phyloP scores from a whole-genome alignment of 2,113 vertebrate species.

The Dermatemys mawii region DNA sequence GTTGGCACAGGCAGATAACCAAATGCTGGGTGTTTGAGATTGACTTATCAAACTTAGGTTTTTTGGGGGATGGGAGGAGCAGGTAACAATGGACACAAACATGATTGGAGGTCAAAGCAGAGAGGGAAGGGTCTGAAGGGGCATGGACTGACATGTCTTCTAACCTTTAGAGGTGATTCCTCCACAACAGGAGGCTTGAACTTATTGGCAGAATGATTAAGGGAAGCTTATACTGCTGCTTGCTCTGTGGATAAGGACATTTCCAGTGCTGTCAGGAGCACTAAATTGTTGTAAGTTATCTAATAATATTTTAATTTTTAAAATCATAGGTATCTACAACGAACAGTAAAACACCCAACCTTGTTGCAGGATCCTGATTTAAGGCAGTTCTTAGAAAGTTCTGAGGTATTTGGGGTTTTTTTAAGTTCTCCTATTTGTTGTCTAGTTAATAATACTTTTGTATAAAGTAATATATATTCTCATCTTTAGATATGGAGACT shows the following conservation, averaged over 20 bases:
- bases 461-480: not conserved
- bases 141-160: not conserved
- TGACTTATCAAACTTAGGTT: not conserved
- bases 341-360: constrained; percentile 94
- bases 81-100: not conserved
- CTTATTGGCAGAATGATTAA: not conserved
- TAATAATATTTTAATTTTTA: constrained; percentile 49
- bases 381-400: constrained; percentile 95
- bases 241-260: not conserved
- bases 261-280: not conserved
- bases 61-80: not conserved
- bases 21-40: not conserved
- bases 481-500: not conserved
- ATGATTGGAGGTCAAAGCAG: not conserved
- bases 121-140: not conserved
- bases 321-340: constrained; percentile 90
- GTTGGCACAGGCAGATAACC: not conserved
- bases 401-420: constrained; percentile 83
- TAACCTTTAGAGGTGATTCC: not conserved
- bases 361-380: constrained; percentile 96
- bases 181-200: not conserved
- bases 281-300: not conserved
- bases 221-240: not conserved
- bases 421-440: constrained; percentile 16
- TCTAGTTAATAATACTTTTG: not conserved